phyloP scores from a whole-genome alignment of 2,113 vertebrate species.

The Mesitornis unicolor region DNA sequence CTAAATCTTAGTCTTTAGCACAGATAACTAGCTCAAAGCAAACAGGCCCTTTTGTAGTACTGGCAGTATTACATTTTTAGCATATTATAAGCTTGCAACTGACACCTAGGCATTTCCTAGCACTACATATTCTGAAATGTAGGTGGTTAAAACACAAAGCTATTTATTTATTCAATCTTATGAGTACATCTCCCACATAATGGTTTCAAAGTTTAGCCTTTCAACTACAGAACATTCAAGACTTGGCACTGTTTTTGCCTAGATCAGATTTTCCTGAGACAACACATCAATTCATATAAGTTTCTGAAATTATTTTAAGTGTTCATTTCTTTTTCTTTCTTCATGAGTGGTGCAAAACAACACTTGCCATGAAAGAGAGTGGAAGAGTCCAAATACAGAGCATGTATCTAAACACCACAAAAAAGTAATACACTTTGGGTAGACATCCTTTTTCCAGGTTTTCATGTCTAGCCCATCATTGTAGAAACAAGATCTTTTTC shows the following conservation, averaged over 20 bases:
- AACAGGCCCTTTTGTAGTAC: not conserved
- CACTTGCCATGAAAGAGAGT: accelerated
- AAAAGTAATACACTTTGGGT: not conserved
- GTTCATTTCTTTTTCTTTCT: not conserved
- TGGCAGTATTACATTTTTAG: constrained; percentile 6
- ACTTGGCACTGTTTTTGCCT: not conserved
- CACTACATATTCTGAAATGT: not conserved
- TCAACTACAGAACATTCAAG: not conserved
- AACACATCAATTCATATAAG: not conserved
- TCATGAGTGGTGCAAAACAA: not conserved
- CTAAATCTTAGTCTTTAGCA: not conserved
- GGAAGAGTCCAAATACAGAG: not conserved
- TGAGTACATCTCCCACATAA: not conserved
- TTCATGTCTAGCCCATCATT: not conserved
- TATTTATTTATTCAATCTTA: constrained; percentile 5
- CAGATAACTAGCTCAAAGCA: constrained; percentile 5
- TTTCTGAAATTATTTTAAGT: not conserved
- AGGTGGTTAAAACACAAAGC: not conserved
- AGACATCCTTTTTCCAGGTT: not conserved
- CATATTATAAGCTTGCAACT: not conserved
- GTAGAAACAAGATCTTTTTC: not conserved
- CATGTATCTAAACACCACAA: not conserved
- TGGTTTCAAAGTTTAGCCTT: not conserved
- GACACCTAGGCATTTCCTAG: not conserved
- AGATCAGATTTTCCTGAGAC: not conserved